Base-by-base conservation (phyloP, 2,888 invertebrate genomes). In the Nesidiocoris tenuis region DNA sequence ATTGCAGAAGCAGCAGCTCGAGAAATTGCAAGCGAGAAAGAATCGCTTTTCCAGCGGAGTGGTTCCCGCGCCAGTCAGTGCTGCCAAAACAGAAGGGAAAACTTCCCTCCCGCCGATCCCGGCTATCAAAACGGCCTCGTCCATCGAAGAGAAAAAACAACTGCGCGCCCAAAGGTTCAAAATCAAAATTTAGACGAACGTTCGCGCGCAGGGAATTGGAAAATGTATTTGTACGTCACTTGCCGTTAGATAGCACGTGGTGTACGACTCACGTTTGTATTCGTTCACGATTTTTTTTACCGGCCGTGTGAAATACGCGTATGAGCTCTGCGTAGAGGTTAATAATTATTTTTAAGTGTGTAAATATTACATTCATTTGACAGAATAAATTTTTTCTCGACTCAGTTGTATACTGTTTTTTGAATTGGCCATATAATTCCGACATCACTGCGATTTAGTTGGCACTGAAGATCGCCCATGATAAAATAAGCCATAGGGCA, bases 21-120 rank as follows among this genome's bases (percentile, higher is more conserved):
- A 84, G 66, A 83, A 82, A 76, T 80, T 84, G 65, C 83, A 84
- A 79, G 82, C 83, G 70, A 80, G 85, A 74, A 84, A 84, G 59
- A 83, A 84, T 76, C 81, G 84, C 21, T 85, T 85, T 81, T 59
- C 70, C 1, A 66, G 68, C 1, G 77, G 75, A 1, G 25, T 71
- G 19, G 61, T 72, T 39, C 76, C 77, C 3, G 75, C 74, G 57
- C 24, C 75, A 61, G 74, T 61, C 2, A 17, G 61, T 2, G 22
- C 68, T 22, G 23, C 59, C 9, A 56, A 57, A 1, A 39, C 65
- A 5, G 19, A 3, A 1, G 74, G 61, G 54, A 76, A 76, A 25
- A 61, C 67, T n/a, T 72, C 67, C 19, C 63, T 55, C n/a, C 72
- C 54, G 54, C 77, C 74, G 9, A 63, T 54, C 7, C 72, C 75